These are phyloP conservation scores for Mastacembelus armatus DNA, from an alignment of 2,797 vertebrate species.

Conservation along the genomic window DNA sequence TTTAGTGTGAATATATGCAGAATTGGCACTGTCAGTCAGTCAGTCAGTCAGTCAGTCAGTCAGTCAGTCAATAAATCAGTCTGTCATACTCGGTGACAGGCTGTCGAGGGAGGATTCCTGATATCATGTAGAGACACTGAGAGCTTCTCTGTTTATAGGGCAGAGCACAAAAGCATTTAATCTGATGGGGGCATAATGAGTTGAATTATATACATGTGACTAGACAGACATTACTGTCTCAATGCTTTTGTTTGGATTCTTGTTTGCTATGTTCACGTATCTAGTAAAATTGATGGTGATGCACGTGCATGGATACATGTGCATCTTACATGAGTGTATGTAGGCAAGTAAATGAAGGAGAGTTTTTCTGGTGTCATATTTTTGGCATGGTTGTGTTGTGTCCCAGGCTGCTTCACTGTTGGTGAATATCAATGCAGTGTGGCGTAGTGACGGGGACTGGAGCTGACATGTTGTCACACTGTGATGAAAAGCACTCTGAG, in stretches of 20 bases:
- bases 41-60: constrained; percentile 47
- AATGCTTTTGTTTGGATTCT: not conserved
- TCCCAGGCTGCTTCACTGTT: constrained; percentile 80
- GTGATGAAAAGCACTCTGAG: constrained; percentile 87
- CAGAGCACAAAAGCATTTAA: constrained; percentile 1
- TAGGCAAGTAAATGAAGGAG: constrained; percentile 66
- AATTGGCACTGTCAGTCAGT: constrained; percentile 71
- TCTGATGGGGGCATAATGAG: constrained; percentile 16
- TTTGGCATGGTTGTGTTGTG: constrained; percentile 77
- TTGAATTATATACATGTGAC: not conserved
- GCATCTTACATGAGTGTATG: constrained; percentile 45
- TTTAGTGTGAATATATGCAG: constrained; percentile 67
- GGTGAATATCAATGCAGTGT: constrained; percentile 84
- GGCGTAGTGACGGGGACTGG: constrained; percentile 81
- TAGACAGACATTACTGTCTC: not conserved
- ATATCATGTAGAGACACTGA: constrained; percentile 27
- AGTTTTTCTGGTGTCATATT: constrained; percentile 81
- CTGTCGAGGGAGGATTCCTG: constrained; percentile 59
- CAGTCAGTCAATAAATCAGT: constrained; percentile 73
- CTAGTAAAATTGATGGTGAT: constrained; percentile 1
- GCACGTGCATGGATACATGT: constrained; percentile 26
- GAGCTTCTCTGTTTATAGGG: constrained; percentile 42
- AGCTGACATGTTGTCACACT: constrained; percentile 85
- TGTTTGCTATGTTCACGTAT: constrained; percentile 15
- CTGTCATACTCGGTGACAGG: constrained; percentile 67